Conservation (phyloP, 2,113 vertebrate species). For the Globicephala melas region DNA sequence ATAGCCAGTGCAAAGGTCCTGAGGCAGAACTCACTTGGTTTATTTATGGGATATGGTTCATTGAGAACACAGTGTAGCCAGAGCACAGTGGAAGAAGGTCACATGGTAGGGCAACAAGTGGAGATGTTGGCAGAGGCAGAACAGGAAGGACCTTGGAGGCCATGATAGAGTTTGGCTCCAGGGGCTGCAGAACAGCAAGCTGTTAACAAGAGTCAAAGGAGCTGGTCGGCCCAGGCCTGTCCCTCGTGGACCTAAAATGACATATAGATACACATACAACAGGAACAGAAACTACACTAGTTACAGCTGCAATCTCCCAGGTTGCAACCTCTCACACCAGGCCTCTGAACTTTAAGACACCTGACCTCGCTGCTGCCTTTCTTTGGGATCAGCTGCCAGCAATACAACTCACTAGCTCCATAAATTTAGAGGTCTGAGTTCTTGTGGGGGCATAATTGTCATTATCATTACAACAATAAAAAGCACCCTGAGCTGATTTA, state of each 20-base stretch:
- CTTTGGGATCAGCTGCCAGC: background rate
- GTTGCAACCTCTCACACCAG: background rate
- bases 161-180: background rate
- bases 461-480: background rate
- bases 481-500: background rate
- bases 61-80: background rate
- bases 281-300: background rate
- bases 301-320: background rate
- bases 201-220: background rate
- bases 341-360: background rate
- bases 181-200: background rate
- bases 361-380: background rate
- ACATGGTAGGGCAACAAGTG: background rate
- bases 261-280: background rate
- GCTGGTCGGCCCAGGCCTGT: background rate
- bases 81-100: background rate
- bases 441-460: background rate
- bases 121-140: background rate
- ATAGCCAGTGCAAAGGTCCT: background rate
- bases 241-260: background rate
- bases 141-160: background rate
- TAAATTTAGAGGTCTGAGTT: background rate
- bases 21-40: background rate
- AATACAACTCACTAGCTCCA: background rate
- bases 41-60: background rate